A percentile compares a stretch with the other conserved stretches of the same genome.
These are phyloP conservation scores for Xyrichtys novacula DNA, from an alignment of 2,797 vertebrate genomes.

Conservation along the genomic window DNA sequence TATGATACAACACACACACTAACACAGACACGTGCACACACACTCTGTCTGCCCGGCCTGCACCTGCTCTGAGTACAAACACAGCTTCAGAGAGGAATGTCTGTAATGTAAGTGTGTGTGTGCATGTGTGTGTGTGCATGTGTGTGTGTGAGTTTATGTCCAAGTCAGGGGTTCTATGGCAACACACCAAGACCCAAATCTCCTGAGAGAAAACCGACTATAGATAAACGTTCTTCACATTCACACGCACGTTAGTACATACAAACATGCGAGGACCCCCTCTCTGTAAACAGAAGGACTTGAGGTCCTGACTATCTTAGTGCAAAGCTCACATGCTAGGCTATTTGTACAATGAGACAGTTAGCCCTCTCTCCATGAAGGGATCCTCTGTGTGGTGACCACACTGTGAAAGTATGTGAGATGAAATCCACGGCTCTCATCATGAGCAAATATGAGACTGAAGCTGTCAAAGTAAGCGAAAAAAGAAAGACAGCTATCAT, in stretches of 20 bases:
- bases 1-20: conserved; percentile 15
- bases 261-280: not conserved
- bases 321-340: not conserved
- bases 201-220: conserved; percentile 26
- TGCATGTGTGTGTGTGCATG: conserved; percentile 27
- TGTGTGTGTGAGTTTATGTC: not conserved
- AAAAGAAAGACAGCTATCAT: not conserved
- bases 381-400: not conserved
- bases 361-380: not conserved
- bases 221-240: not conserved
- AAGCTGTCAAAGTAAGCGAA: too few relatives aligned
- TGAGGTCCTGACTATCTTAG: not conserved
- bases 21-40: not conserved
- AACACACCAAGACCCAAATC: conserved; percentile 31
- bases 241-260: not conserved
- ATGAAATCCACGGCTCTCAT: not conserved
- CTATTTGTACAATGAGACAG: not conserved
- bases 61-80: conserved; percentile 58
- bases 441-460: not conserved
- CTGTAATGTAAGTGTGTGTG: conserved; percentile 40
- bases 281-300: not conserved
- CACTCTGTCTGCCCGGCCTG: conserved; percentile 22
- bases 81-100: conserved; percentile 48
- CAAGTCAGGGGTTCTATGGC: conserved; percentile 5
- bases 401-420: not conserved